A percentile compares a stretch with the other conserved stretches of the same genome.
Evolutionary conservation across 2,797 vertebrate genomes (phyloP).

Genomic region (Karalla daura): DNA sequence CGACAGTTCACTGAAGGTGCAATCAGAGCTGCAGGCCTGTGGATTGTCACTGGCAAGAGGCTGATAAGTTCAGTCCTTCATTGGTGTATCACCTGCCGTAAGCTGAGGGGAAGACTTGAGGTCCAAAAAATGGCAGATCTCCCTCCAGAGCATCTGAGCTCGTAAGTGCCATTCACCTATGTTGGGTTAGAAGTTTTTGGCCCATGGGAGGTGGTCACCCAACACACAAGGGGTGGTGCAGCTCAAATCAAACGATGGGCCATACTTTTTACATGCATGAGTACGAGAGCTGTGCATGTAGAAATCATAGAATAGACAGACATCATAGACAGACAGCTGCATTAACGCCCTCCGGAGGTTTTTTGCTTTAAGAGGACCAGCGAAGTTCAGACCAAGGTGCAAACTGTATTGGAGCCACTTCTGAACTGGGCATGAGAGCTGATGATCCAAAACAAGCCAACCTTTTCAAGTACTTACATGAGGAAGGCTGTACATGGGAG

Average conservation of each 20-base stretch:
- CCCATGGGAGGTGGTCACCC: neutral
- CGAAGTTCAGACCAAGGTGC: neutral
- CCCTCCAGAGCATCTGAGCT: neutral
- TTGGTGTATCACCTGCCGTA: neutral
- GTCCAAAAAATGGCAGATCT: neutral
- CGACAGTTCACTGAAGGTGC: neutral
- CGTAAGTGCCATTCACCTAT: neutral
- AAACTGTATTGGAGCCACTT: neutral
- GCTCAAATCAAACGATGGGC: neutral
- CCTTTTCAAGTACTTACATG: neutral
- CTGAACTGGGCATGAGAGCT: neutral
- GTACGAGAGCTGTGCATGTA: neutral
- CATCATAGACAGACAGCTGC: neutral
- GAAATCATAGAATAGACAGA: neutral
- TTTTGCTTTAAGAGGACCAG: neutral
- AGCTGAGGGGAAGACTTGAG: neutral
- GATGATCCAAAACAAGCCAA: neutral
- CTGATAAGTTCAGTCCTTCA: neutral
- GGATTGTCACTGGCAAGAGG: neutral
- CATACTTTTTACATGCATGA: neutral
- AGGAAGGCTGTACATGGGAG: neutral
- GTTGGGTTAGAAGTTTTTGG: neutral
- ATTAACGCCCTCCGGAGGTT: neutral
- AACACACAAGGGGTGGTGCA: neutral
- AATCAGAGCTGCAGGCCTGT: neutral